phyloP scores from a whole-genome alignment of 2,888 invertebrate genomes.

The Mimas tiliae region DNA sequence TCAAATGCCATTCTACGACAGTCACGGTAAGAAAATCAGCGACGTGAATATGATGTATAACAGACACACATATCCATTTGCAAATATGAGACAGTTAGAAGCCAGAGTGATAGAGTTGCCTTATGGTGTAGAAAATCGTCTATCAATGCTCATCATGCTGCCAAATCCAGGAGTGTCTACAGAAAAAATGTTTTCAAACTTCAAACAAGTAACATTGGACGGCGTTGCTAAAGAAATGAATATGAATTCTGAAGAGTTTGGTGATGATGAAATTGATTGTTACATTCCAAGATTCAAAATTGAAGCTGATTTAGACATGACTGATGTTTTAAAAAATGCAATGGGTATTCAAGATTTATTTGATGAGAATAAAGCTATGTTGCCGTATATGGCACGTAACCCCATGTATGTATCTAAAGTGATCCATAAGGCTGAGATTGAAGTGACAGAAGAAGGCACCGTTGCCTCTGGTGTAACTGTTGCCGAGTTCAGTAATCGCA shows the following conservation, averaged over 20 bases:
- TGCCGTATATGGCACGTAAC: conserved; percentile 77
- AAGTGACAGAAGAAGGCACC: conserved; percentile 90
- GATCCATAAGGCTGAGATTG: conserved; percentile 89
- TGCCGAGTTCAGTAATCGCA: conserved; percentile 78
- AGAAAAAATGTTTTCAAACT: conserved; percentile 79
- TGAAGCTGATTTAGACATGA: conserved; percentile 83
- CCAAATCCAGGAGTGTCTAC: conserved; percentile 84
- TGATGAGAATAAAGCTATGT: conserved; percentile 58
- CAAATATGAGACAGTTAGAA: conserved; percentile 81
- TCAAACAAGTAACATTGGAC: conserved; percentile 74
- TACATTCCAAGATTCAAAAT: conserved; percentile 87
- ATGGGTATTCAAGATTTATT: conserved; percentile 85
- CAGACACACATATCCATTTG: conserved; percentile 84
- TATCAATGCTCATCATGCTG: conserved; percentile 87
- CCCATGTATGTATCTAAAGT: conserved; percentile 84
- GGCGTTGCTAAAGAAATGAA: conserved; percentile 80
- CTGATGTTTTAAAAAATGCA: conserved; percentile 69
- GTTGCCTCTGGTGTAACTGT: conserved; percentile 86
- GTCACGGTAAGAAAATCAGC: conserved; percentile 76
- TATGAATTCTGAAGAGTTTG: conserved; percentile 74
- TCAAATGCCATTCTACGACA: conserved; percentile 83
- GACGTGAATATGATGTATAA: conserved; percentile 91
- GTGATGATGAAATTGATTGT: conserved; percentile 87
- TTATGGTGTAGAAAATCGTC: conserved; percentile 83
- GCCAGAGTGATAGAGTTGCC: conserved; percentile 88